Evolutionary conservation across 2,113 vertebrate genomes (phyloP).

Genomic region (Apodemus speciosus): DNA sequence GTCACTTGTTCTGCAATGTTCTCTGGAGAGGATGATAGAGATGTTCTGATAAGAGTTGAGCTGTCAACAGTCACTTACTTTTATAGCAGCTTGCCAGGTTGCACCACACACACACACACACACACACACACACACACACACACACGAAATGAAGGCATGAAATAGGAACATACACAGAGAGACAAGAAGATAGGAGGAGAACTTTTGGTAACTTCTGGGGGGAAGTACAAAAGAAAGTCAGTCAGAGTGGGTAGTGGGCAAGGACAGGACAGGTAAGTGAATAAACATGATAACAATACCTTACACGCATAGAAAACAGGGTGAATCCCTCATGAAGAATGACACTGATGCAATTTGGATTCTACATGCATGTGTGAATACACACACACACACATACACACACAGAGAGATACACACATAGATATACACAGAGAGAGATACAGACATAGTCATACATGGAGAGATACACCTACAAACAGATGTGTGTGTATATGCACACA

Average conservation of each 20-base stretch:
- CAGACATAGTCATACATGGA: too few relatives aligned
- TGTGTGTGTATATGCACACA: too few relatives aligned
- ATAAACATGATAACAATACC: too few relatives aligned
- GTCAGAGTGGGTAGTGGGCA: too few relatives aligned
- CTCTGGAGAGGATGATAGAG: background rate
- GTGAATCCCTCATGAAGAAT: background rate
- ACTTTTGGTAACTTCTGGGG: too few relatives aligned
- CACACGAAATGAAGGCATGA: background rate
- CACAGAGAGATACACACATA: too few relatives aligned
- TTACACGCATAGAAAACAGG: background rate
- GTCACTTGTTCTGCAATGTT: background rate
- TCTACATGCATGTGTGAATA: background rate
- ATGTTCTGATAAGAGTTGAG: background rate
- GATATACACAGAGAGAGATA: too few relatives aligned
- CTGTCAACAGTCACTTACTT: background rate
- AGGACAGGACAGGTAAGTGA: background rate
- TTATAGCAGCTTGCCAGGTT: background rate
- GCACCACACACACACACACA: background rate
- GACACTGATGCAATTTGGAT: background rate
- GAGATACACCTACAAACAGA: too few relatives aligned
- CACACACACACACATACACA: rapidly evolving
- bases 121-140: too few relatives aligned
- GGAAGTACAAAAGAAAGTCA: background rate
- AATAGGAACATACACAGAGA: background rate
- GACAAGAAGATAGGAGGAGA: background rate